These are phyloP conservation scores for Circaetus cinerascens DNA, from an alignment of 2,113 vertebrate genomes.

Conservation along the genomic window DNA sequence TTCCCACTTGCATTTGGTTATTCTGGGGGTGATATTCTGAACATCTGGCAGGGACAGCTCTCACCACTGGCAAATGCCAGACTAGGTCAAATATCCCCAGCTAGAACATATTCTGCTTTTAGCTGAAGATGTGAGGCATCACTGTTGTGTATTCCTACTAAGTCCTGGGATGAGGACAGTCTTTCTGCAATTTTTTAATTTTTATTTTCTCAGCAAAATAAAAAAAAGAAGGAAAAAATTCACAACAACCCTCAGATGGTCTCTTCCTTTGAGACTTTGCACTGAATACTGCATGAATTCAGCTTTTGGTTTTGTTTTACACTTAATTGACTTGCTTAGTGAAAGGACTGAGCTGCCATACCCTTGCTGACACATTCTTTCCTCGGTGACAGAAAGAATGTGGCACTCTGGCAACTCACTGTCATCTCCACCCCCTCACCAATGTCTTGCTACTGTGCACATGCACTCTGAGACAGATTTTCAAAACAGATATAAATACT, in stretches of 20 bases:
- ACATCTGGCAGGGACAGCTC: neutral
- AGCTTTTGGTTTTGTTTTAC: constrained; percentile 45
- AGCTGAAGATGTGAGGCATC: neutral
- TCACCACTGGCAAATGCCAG: neutral
- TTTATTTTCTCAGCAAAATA: neutral
- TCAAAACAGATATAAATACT: neutral
- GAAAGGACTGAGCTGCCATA: neutral
- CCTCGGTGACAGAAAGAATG: neutral
- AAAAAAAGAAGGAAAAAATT: neutral
- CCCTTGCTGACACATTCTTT: constrained; percentile 35
- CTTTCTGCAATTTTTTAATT: neutral
- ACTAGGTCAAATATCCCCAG: neutral
- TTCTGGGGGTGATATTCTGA: neutral
- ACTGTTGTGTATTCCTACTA: neutral
- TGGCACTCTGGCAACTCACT: neutral
- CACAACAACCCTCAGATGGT: neutral
- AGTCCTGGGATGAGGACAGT: neutral
- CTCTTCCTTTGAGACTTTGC: neutral
- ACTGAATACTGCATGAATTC: neutral
- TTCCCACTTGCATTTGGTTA: neutral
- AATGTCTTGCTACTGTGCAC: neutral
- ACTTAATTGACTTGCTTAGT: neutral
- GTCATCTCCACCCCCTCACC: neutral
- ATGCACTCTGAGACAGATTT: neutral
- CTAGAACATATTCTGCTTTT: neutral